Evolutionary conservation across 2,113 vertebrate species (phyloP).

Genomic region (Okapia johnstoni): DNA sequence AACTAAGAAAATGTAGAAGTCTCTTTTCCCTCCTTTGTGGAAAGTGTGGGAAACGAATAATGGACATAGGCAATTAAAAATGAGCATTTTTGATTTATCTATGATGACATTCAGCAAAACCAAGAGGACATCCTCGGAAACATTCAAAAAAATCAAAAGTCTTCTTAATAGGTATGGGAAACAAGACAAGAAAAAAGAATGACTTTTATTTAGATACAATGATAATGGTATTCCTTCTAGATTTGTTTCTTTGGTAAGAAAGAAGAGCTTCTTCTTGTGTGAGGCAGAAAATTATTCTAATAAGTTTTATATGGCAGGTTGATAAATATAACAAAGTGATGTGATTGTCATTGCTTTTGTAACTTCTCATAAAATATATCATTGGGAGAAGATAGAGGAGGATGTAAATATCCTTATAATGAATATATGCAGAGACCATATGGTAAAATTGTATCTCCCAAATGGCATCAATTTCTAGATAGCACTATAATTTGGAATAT

Average conservation of each 20-base stretch:
- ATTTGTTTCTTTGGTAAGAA: constrained; percentile 43
- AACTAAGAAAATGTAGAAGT: constrained; percentile 29
- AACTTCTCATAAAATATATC: constrained; percentile 46
- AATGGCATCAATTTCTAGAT: constrained; percentile 45
- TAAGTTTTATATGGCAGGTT: constrained; percentile 63
- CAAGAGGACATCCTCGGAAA: constrained; percentile 48
- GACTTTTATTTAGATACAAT: constrained; percentile 38
- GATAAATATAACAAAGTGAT: constrained; percentile 61
- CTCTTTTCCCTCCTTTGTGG: constrained; percentile 43
- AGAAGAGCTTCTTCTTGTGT: constrained; percentile 47
- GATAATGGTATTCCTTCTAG: constrained; percentile 41
- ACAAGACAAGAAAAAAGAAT: constrained; percentile 11
- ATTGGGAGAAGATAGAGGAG: constrained; percentile 19
- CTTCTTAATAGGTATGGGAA: constrained; percentile 42
- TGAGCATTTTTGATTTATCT: constrained; percentile 50
- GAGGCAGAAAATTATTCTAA: constrained; percentile 40
- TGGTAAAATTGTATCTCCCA: constrained; percentile 42
- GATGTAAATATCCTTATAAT: constrained; percentile 43
- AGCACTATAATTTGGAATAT: constrained; percentile 49
- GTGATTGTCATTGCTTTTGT: constrained; percentile 46
- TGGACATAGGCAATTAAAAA: constrained; percentile 64
- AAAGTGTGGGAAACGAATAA: constrained; percentile 66
- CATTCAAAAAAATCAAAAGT: constrained; percentile 53
- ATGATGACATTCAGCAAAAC: constrained; percentile 52
- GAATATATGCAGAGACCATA: constrained; percentile 42